Evolutionary conservation across 2,797 vertebrate genomes (phyloP).

Genomic region (Acomys russatus): DNA sequence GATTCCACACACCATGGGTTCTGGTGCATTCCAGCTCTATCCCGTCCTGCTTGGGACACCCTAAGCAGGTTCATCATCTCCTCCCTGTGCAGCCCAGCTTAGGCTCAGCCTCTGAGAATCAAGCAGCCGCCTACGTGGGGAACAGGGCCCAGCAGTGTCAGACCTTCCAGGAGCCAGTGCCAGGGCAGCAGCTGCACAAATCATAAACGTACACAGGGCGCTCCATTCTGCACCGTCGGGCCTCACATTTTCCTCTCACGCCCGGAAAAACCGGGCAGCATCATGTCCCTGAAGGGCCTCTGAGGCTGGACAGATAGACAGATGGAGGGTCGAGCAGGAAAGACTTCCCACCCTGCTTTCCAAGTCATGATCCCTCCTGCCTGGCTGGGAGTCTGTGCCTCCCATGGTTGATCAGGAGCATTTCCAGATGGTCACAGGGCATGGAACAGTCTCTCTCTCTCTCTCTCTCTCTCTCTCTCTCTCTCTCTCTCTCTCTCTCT

Average conservation of each 20-base stretch:
- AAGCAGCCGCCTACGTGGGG: not conserved
- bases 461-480: too few species aligned
- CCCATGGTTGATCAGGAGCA: not conserved
- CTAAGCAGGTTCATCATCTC: accelerated
- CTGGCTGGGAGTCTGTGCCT: not conserved
- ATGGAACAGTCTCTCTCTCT: conserved; percentile 77
- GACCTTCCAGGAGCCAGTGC: conserved; percentile 60
- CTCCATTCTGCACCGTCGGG: accelerated
- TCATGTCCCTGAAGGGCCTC: conserved; percentile 42
- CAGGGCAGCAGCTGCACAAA: not conserved
- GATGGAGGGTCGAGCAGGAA: not conserved
- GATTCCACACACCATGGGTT: not conserved
- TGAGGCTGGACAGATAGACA: not conserved
- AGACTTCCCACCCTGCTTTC: not conserved
- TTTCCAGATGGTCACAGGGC: not conserved
- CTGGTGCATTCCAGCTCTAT: not conserved
- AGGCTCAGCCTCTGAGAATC: not conserved
- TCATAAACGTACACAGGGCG: not conserved
- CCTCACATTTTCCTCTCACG: conserved; percentile 76
- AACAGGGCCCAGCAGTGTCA: not conserved
- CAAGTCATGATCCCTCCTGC: not conserved
- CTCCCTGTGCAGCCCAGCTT: not conserved
- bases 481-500: too few species aligned
- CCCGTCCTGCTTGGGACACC: not conserved
- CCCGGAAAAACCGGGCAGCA: conserved; percentile 61